These are phyloP conservation scores for Brachyhypopomus gauderio DNA, from an alignment of 2,113 vertebrate species.

Conservation along the genomic window DNA sequence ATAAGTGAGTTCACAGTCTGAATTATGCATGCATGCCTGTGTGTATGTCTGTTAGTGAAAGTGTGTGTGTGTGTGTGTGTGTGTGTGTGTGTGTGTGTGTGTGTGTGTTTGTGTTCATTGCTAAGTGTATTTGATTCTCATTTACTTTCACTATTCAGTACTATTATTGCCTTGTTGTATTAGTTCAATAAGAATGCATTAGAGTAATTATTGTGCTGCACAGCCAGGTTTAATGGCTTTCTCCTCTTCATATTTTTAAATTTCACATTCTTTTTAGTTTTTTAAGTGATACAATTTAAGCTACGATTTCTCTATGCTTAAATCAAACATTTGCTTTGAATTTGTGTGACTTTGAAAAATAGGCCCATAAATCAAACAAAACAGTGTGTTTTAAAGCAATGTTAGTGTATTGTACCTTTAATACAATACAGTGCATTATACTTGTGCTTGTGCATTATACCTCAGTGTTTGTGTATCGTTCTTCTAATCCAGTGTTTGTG, in stretches of 20 bases:
- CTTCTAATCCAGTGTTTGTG: too few relatives aligned
- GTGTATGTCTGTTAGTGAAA: constrained; percentile 35
- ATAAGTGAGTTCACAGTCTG: constrained; percentile 68
- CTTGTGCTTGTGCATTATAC: too few relatives aligned
- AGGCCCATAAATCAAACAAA: neutral
- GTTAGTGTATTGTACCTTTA: constrained; percentile 65
- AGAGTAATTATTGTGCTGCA: constrained; percentile 25
- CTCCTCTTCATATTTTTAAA: constrained; percentile 25
- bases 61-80: constrained; percentile 26
- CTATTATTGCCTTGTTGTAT: constrained; percentile 41
- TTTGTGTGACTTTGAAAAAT: neutral
- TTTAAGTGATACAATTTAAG: constrained; percentile 11
- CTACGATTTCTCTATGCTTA: constrained; percentile 5
- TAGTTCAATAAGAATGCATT: constrained; percentile 38
- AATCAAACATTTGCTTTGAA: neutral
- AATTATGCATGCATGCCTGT: constrained; percentile 69
- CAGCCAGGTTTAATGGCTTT: constrained; percentile 35
- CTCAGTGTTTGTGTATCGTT: too few relatives aligned
- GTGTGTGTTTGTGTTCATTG: constrained; percentile 25
- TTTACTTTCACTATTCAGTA: constrained; percentile 49
- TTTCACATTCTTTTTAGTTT: constrained; percentile 11
- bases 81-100: constrained; percentile 32
- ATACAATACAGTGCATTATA: too few relatives aligned
- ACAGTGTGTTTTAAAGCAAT: too few relatives aligned
- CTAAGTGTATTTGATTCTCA: constrained; percentile 30